Conservation (phyloP, 2,113 vertebrate genomes). For the Etheostoma spectabile region DNA sequence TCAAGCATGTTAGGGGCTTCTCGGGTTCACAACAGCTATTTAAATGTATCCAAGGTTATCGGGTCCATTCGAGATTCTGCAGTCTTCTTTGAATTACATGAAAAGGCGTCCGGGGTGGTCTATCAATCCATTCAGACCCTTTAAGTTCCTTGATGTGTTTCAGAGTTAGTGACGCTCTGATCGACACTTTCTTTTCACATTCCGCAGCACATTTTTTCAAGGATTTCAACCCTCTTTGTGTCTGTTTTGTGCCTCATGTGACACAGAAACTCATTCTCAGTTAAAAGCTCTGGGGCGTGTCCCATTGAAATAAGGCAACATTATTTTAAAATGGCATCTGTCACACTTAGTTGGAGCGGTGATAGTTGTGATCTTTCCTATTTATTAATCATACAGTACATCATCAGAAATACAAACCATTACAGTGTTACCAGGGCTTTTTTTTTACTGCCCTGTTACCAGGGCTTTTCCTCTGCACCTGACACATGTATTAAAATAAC, state of each 20-base stretch:
- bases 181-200: slow-evolving; percentile 62
- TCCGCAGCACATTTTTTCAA: slow-evolving; percentile 64
- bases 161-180: slow-evolving; percentile 62
- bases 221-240: slow-evolving; percentile 46
- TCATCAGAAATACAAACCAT: slow-evolving; percentile 57
- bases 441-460: slow-evolving; percentile 18
- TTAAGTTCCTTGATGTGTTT: slow-evolving; percentile 72
- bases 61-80: slow-evolving; percentile 62
- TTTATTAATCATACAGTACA: slow-evolving; percentile 54
- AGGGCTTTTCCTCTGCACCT: slow-evolving; percentile 18
- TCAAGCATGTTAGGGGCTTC: slow-evolving; percentile 77
- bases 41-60: slow-evolving; percentile 69
- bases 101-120: slow-evolving; percentile 72
- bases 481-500: slow-evolving; percentile 56
- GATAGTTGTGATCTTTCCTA: slow-evolving; percentile 72
- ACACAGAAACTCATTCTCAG: slow-evolving; percentile 62
- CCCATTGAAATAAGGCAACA: slow-evolving; percentile 81
- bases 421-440: slow-evolving; percentile 39
- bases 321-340: slow-evolving; percentile 81
- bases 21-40: slow-evolving; percentile 75
- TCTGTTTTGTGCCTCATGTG: slow-evolving; percentile 61
- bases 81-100: slow-evolving; percentile 70
- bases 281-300: slow-evolving; percentile 70
- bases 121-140: slow-evolving; percentile 65
- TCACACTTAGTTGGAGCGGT: slow-evolving; percentile 64